Base-by-base conservation (phyloP, 2,888 invertebrate species). In the Tipula lateralis region DNA sequence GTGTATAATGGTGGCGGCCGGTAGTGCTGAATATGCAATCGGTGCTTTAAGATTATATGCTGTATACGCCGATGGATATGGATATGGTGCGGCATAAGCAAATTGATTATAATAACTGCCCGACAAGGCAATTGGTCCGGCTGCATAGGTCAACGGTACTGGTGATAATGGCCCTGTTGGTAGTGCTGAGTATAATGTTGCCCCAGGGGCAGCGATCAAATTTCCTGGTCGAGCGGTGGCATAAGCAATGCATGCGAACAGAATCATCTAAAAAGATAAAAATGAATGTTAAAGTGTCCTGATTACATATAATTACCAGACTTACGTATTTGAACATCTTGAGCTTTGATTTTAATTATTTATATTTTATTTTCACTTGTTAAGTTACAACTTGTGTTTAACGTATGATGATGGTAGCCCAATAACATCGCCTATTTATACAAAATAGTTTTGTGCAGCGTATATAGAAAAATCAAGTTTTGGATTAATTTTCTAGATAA, bases 291-390 rank as follows among this genome's bases (percentile, higher is more conserved):
- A n/a, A n/a, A n/a, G n/a, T n/a, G 13, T 13, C 1, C 39, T 3
- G 13, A 39, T 3, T 3, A n/a, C 13, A 39, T 3, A 13, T 24
- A 66, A 66, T 66, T n/a, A 24, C 9, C 85, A 85, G 85, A 90
- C 91, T 91, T 85, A 91, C 91, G 88, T 91, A 89, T 87, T 91
- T 91, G 88, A 89, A 91, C 91, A 91, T 91, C 87, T 88, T 90
- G 88, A 86, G 24, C 7, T n/a, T n/a, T 2, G 66, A 24, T 66
- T 66, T 66, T 16, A 7, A 32, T 32, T 32, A 5, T 32, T 44
- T n/a, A 4, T 44, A 1, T 44, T 44, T 24, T 66, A 12, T 66
- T 85, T 84, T 85, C 85, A 84, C 85, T 85, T 85, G 84, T 84
- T 85, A 85, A 83, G 44, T 84, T 84, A 85, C 16, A 82, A 30